Conservation (phyloP, 2,113 vertebrate genomes). For the Synchiropus splendidus region DNA sequence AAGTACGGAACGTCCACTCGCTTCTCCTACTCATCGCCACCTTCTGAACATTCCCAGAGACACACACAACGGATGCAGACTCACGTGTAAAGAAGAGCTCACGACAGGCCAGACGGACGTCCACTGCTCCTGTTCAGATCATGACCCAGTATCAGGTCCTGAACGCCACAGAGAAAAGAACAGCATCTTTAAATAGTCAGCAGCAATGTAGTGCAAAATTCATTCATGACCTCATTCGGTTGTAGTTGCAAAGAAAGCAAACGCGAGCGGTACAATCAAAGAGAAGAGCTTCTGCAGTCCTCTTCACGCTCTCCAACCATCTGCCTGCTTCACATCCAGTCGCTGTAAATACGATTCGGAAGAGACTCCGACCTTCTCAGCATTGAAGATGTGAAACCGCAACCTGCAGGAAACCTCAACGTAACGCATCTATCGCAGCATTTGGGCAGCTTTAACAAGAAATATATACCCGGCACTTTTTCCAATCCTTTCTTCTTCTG, state of each 20-base stretch:
- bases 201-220: slow-evolving; percentile 36
- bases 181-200: slow-evolving; percentile 9
- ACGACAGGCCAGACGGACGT: too few species aligned
- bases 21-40: slow-evolving; percentile 88
- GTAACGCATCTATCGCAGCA: slow-evolving; percentile 20
- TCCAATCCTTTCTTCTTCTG: slow-evolving; percentile 8
- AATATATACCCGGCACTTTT: slow-evolving; percentile 36
- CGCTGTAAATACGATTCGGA: slow-evolving; percentile 45
- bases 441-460: slow-evolving; percentile 42
- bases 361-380: slow-evolving; percentile 20
- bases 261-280: slow-evolving; percentile 52
- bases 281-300: slow-evolving; percentile 10
- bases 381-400: too few species aligned
- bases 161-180: slow-evolving; percentile 10
- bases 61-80: slow-evolving; percentile 98
- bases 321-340: slow-evolving; percentile 11
- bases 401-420: background rate
- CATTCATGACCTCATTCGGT: slow-evolving; percentile 2
- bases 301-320: slow-evolving; percentile 10
- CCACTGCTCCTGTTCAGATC: too few species aligned
- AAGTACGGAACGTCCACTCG: slow-evolving; percentile 77
- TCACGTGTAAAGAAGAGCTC: slow-evolving; percentile 72
- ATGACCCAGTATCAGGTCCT: too few species aligned
- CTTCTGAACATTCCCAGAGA: slow-evolving; percentile 85
- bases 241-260: slow-evolving; percentile 16